Evolutionary conservation across 2,113 vertebrate species (phyloP), one percentile per base, ranked within the genome.

Genomic region (Galbula dea): DNA sequence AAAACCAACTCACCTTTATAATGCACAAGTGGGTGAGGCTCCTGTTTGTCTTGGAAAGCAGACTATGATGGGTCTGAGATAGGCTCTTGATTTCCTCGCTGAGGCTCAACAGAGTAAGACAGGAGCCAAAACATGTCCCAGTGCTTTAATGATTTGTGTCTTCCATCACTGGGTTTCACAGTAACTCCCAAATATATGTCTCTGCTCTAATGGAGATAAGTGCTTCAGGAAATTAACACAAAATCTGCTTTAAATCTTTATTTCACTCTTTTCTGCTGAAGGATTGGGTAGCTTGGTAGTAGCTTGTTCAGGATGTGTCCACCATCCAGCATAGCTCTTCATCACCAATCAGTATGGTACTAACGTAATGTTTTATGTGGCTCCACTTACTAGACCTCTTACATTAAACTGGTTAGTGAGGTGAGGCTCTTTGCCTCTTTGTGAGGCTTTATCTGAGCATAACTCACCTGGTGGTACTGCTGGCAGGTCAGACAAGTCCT

Each of bases 191-290:
- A n/a, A 87, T 58, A 91, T 52, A 45, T 1, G 19, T 91, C 79
- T 95, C 84, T 83, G 81, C 68, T 94, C 86, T 97, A 97, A 95
- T 96, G 96, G 93, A 96, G 73, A 51, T 83, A 95, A 97, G 88
- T 71, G 62, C 86, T 96, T 93, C 94, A 89, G 95, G 80, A 96
- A 94, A 72, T 24, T 17, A 81, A 82, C 72, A 55, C 66, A 84
- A 92, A 94, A 90, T 59, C 84, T 95, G 84, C 72, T 94, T 93
- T 81, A 91, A 88, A 67, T 27, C 94, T 90, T 94, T 83, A 94
- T 94, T 91, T 90, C 27, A 7, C 23, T 86, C 43, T 95, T 92
- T 90, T 92, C 90, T 97, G 92, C 91, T 93, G 84, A 96, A 94
- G 71, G 79, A 34, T 67, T 94, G 30, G 48, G 37, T n/a, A n/a